A percentile compares a stretch with the other conserved stretches of the same genome.
These are phyloP conservation scores for Heterochromis multidens DNA, from an alignment of 2,113 vertebrate genomes.

Conservation along the genomic window DNA sequence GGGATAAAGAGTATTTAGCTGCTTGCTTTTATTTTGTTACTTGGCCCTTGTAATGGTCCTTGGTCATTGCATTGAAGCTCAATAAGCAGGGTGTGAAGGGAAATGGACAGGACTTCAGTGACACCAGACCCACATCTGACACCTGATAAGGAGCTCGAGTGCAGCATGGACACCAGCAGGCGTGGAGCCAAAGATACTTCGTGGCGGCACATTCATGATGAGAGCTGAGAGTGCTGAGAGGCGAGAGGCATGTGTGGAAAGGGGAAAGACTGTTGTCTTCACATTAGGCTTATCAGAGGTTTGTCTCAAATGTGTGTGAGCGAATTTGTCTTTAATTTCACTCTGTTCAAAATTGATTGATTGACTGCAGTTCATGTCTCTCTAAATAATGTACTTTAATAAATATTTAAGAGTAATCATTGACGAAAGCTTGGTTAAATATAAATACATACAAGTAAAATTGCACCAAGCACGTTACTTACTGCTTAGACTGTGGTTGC, in stretches of 20 bases:
- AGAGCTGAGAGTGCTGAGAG: slow-evolving; percentile 50
- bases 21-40: not conserved
- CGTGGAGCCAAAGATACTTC: slow-evolving; percentile 51
- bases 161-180: slow-evolving; percentile 36
- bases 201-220: slow-evolving; percentile 21
- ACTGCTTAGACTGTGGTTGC: not conserved
- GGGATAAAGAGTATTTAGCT: not conserved
- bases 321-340: not conserved
- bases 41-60: not conserved
- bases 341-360: not conserved
- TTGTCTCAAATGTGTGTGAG: not conserved
- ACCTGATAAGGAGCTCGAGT: slow-evolving; percentile 66
- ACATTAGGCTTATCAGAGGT: slow-evolving; percentile 24
- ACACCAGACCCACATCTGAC: slow-evolving; percentile 60
- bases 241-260: slow-evolving; percentile 47
- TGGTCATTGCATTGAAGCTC: not conserved
- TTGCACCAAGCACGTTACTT: not conserved
- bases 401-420: not conserved
- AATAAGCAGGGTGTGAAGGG: slow-evolving; percentile 21
- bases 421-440: not conserved
- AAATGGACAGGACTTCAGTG: slow-evolving; percentile 26
- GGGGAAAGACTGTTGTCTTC: slow-evolving; percentile 37
- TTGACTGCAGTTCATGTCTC: not conserved
- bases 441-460: not conserved
- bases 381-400: not conserved